Percentiles rank a stretch among this genome's conserved stretches.
These are phyloP conservation scores for Picathartes gymnocephalus DNA, from an alignment of 2,113 vertebrate genomes.

Conservation along the genomic window DNA sequence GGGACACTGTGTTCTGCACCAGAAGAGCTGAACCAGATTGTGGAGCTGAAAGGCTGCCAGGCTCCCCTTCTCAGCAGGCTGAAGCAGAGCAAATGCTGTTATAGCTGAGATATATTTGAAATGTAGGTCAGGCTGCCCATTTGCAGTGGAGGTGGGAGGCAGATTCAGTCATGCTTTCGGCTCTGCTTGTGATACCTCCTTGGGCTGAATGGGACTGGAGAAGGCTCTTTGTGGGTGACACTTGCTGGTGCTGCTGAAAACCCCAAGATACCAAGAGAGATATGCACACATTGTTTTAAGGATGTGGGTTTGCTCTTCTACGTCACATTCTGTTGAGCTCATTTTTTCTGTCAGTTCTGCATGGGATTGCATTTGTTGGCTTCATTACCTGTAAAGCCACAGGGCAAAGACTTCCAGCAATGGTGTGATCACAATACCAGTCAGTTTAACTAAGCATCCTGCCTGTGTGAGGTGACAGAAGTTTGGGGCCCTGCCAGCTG, in stretches of 20 bases:
- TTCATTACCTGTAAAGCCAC: background rate
- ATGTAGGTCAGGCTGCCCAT: constrained; percentile 45
- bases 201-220: background rate
- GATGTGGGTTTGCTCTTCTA: background rate
- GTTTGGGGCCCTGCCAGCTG: background rate
- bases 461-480: background rate
- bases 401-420: background rate
- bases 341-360: background rate
- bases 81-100: background rate
- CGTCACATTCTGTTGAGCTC: background rate
- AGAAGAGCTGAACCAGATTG: background rate
- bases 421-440: background rate
- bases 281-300: background rate
- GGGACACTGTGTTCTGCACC: background rate
- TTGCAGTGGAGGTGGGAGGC: background rate
- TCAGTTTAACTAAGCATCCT: background rate
- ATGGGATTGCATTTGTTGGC: background rate
- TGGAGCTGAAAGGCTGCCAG: constrained; percentile 2
- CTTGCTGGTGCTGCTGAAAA: background rate
- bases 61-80: background rate
- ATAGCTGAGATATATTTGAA: background rate
- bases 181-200: background rate
- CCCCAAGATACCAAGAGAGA: background rate
- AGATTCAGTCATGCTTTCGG: background rate
- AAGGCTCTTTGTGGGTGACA: background rate